Base-by-base conservation (phyloP, 2,797 vertebrate genomes). In the Syngnathus rostellatus region DNA sequence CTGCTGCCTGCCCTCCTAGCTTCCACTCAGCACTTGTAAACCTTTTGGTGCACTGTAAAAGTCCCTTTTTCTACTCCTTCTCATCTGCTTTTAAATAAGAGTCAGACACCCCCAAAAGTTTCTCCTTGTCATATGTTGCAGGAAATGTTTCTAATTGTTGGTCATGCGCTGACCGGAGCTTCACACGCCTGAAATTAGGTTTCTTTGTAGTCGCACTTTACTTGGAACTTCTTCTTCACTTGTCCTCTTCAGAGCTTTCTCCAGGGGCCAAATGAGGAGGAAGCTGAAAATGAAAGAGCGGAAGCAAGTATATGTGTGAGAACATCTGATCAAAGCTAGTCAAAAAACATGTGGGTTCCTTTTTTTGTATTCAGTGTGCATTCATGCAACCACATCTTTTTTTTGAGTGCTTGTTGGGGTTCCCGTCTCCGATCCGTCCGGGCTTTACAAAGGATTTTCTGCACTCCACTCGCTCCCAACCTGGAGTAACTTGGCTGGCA, bases 21-120 rank as follows among this genome's bases (percentile, higher is more conserved):
- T n/a, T 68, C 90, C 90, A 89, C 93, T 90, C 90, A 86, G 87
- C 81, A 90, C 90, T 86, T 81, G 77, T 73, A 79, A 50, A 74
- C 45, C 70, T 5, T 31, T 77, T 74, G 73, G 72, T 38, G 31
- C 31, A 31, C 31, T 31, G 64, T 68, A 77, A 74, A 75, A 46
- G 62, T 63, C 25, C 19, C 46, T 3, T 5, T 64, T 64, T 25
- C 43, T 3, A 11, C 17, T 58, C 25, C 63, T 51, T 64, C 46
- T 50, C 8, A 8, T 50, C 19, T 50, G 46, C 14, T 48, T 48
- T 43, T 23, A 63, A 48, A 63, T 31, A 63, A 21, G 23, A 43
- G 21, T 11, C 41, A 10, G 14, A 50, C 19, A 9, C n/a, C 37
- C 59, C 8, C 19, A 62, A 58, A 58, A 21, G 58, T 40, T 19